A percentile compares a stretch with the other conserved stretches of the same genome.
Conservation (phyloP, 92 coral and sea anemone species). For the Zoanthus solanderi region DNA sequence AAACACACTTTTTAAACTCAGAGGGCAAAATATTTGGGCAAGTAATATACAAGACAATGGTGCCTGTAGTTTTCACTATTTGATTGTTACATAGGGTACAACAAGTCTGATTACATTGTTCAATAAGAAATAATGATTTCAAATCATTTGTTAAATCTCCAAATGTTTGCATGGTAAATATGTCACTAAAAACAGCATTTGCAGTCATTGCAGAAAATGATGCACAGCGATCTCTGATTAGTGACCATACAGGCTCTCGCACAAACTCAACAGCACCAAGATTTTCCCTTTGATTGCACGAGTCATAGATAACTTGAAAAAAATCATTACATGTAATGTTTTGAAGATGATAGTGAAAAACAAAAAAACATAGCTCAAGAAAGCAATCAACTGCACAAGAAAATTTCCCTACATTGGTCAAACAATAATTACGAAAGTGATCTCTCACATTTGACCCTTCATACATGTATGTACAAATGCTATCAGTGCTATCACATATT, state of each 20-base stretch:
- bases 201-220: constrained; percentile 75
- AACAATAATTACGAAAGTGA: constrained; percentile 72
- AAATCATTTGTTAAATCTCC: constrained; percentile 64
- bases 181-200: constrained; percentile 77
- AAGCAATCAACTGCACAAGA: constrained; percentile 83
- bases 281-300: constrained; percentile 46
- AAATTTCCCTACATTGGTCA: constrained; percentile 65
- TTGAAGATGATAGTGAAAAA: constrained; percentile 58
- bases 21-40: constrained; percentile 37
- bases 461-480: not conserved
- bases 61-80: constrained; percentile 62
- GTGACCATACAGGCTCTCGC: constrained; percentile 74
- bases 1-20: constrained; percentile 64
- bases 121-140: constrained; percentile 66
- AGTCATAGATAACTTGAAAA: constrained; percentile 56
- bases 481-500: not conserved
- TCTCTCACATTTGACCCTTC: constrained; percentile 48
- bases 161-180: constrained; percentile 55
- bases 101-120: constrained; percentile 47
- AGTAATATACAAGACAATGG: constrained; percentile 67
- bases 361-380: constrained; percentile 59
- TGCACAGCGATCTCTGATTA: constrained; percentile 40
- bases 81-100: constrained; percentile 64
- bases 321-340: constrained; percentile 62
- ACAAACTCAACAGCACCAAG: constrained; percentile 55